phyloP scores from a whole-genome alignment of 2,113 vertebrate species.

The Saccopteryx bilineata region DNA sequence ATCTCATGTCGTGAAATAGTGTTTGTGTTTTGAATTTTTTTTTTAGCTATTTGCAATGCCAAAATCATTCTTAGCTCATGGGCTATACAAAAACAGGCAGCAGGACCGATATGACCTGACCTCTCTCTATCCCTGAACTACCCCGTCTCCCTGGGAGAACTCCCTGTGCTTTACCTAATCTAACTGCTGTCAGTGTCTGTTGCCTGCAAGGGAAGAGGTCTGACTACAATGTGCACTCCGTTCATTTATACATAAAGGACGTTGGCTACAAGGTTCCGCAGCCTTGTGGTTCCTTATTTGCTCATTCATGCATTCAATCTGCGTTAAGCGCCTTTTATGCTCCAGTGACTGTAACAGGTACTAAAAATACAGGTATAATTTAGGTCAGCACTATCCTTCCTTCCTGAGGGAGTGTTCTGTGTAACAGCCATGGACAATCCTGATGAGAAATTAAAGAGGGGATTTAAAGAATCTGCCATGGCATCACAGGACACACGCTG shows the following conservation, averaged over 20 bases:
- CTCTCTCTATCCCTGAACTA: neutral
- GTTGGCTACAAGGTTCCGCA: neutral
- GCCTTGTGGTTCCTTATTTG: neutral
- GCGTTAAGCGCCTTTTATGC: neutral
- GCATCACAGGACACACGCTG: neutral
- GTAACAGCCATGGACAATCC: neutral
- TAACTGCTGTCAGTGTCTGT: neutral
- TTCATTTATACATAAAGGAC: neutral
- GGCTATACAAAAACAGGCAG: neutral
- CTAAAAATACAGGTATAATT: neutral
- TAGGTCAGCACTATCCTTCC: neutral
- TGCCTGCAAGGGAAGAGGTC: neutral
- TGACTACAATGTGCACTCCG: neutral
- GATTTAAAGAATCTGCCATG: neutral
- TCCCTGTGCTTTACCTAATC: slow-evolving; percentile 15
- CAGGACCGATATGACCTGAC: neutral
- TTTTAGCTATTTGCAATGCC: neutral
- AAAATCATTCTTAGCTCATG: neutral
- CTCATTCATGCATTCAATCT: neutral
- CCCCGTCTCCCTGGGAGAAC: neutral
- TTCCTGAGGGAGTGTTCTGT: neutral
- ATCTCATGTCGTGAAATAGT: neutral
- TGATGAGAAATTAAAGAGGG: neutral
- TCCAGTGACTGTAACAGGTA: neutral
- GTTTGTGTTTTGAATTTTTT: neutral